Percentiles rank a stretch among this genome's conserved stretches.
phyloP scores from a whole-genome alignment of 2,797 vertebrate species.

The Carapus acus region DNA sequence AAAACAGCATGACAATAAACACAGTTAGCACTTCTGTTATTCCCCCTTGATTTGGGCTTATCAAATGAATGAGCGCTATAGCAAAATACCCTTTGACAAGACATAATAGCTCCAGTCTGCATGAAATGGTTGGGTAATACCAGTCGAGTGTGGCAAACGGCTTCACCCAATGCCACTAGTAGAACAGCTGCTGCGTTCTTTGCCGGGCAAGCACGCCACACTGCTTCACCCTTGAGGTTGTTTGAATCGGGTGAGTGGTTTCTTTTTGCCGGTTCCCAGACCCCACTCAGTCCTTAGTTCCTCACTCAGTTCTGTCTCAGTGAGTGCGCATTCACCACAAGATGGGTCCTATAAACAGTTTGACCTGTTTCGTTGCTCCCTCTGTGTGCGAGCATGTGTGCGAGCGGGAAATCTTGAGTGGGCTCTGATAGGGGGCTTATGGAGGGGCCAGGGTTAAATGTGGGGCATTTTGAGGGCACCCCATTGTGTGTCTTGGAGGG shows the following conservation, averaged over 20 bases:
- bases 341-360: conserved; percentile 69
- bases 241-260: conserved; percentile 72
- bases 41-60: conserved; percentile 70
- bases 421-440: conserved; percentile 46
- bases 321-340: conserved; percentile 68
- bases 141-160: conserved; percentile 72
- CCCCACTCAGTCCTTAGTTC: conserved; percentile 61
- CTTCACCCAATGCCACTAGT: conserved; percentile 69
- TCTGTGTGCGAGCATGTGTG: conserved; percentile 55
- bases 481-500: conserved; percentile 64
- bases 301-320: conserved; percentile 67
- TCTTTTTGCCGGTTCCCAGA: conserved; percentile 69
- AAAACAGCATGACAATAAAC: conserved; percentile 73
- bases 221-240: conserved; percentile 70
- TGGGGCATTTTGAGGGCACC: conserved; percentile 63
- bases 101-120: conserved; percentile 72
- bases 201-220: conserved; percentile 59
- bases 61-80: conserved; percentile 73
- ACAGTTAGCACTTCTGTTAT: conserved; percentile 70
- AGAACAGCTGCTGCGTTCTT: conserved; percentile 72
- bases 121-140: conserved; percentile 74
- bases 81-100: conserved; percentile 71
- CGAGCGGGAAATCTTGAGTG: conserved; percentile 52
- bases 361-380: conserved; percentile 69
- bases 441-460: conserved; percentile 38